phyloP scores from a whole-genome alignment of 2,888 invertebrate species.

The Cerastis rubricosa region DNA sequence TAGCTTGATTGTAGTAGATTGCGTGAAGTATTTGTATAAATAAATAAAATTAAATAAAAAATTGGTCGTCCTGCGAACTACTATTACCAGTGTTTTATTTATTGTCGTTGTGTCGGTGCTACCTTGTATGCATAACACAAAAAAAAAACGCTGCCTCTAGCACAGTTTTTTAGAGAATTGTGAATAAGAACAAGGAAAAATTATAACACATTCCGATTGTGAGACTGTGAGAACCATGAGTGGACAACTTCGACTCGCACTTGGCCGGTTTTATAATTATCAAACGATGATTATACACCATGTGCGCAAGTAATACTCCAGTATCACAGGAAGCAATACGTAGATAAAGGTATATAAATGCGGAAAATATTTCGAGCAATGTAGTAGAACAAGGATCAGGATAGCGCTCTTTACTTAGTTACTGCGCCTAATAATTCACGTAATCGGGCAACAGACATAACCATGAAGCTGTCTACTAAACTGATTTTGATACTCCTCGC shows the following conservation, averaged over 20 bases:
- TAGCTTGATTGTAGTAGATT: too few species aligned
- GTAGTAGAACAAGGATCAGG: not conserved
- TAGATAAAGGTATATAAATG: slow-evolving; percentile 12
- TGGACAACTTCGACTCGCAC: not conserved
- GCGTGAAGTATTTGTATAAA: too few species aligned
- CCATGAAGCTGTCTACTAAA: slow-evolving; percentile 14
- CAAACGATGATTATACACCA: not conserved
- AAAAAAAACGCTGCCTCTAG: not conserved
- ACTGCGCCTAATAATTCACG: not conserved
- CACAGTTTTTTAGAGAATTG: not conserved
- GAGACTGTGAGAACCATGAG: not conserved
- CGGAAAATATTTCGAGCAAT: not conserved
- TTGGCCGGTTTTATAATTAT: not conserved
- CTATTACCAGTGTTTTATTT: too few species aligned
- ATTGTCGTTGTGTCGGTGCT: too few species aligned
- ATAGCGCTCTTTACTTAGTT: not conserved
- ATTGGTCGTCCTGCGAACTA: too few species aligned
- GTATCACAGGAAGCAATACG: slow-evolving; percentile 7
- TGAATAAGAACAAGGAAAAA: not conserved
- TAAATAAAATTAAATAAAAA: too few species aligned
- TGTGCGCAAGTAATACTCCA: not conserved
- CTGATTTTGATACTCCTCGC: not conserved
- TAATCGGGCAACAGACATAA: not conserved
- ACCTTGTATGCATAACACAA: too few species aligned
- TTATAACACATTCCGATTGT: not conserved